Conservation (phyloP, 2,113 vertebrate genomes). For the Psephotus haematonotus region DNA sequence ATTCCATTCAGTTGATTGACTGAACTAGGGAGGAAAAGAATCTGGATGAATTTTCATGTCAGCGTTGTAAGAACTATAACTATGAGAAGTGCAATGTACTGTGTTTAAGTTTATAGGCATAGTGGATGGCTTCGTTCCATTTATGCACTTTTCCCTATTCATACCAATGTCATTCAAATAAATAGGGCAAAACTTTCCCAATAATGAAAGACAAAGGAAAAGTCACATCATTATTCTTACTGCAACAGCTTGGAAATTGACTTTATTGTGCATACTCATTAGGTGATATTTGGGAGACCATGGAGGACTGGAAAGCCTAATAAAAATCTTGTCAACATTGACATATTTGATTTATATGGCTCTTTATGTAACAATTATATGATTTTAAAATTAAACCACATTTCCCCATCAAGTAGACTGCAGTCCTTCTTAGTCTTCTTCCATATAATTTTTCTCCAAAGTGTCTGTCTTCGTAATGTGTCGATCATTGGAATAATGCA, state of each 20-base stretch:
- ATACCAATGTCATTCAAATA: background rate
- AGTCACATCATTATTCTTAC: conserved; percentile 34
- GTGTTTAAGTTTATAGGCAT: background rate
- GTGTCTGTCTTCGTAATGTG: conserved; percentile 60
- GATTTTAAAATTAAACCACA: conserved; percentile 66
- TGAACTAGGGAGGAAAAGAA: background rate
- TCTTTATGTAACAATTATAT: conserved; percentile 64
- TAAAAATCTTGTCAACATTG: conserved; percentile 58
- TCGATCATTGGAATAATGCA: conserved; percentile 68
- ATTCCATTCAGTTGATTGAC: background rate
- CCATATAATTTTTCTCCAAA: conserved; percentile 64
- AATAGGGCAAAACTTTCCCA: conserved; percentile 29
- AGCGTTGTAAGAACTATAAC: background rate
- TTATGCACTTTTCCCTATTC: background rate
- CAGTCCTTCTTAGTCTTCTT: conserved; percentile 44
- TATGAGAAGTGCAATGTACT: background rate
- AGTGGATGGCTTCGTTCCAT: background rate
- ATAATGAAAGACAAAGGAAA: background rate
- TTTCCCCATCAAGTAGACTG: conserved; percentile 39
- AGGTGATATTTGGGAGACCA: background rate
- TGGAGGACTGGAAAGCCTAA: background rate
- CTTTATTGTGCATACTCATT: conserved; percentile 32
- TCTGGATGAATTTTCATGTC: background rate
- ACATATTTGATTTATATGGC: conserved; percentile 67
- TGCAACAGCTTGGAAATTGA: conserved; percentile 27